Percentiles rank a stretch among this genome's conserved stretches.
phyloP scores from a whole-genome alignment of 2,113 vertebrate species.

The Hydrolagus affinis region DNA sequence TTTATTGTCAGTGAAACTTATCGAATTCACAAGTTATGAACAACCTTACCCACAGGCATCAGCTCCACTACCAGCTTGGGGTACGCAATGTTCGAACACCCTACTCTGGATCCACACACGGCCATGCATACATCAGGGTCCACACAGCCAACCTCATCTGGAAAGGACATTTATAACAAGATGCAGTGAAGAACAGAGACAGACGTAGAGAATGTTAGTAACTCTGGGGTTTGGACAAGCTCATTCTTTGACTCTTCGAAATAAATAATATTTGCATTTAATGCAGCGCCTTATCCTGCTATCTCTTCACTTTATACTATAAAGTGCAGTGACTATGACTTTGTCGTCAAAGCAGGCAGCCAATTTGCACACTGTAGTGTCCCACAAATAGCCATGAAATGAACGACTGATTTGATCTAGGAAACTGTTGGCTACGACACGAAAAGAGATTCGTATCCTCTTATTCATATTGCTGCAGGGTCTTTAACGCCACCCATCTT shows the following conservation, averaged over 20 bases:
- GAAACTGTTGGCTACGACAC: too few species aligned
- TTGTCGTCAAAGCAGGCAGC: too few species aligned
- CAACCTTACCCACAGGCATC: constrained; percentile 79
- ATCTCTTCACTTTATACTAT: background rate
- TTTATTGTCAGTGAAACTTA: background rate
- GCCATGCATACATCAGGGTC: constrained; percentile 67
- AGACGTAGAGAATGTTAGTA: background rate
- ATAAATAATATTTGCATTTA: background rate
- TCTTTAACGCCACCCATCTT: too few species aligned
- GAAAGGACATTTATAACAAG: background rate
- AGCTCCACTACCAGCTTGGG: constrained; percentile 83
- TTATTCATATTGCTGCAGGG: too few species aligned
- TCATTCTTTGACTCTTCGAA: background rate
- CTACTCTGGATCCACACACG: constrained; percentile 72
- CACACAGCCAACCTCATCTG: constrained; percentile 87
- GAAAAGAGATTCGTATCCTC: too few species aligned
- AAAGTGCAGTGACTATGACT: too few species aligned
- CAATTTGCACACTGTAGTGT: too few species aligned
- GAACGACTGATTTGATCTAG: too few species aligned
- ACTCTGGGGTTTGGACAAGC: background rate
- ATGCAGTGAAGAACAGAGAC: background rate
- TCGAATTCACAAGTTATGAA: background rate
- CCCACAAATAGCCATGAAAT: too few species aligned
- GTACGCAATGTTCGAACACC: constrained; percentile 91
- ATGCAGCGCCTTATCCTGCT: background rate